These are phyloP conservation scores for Macrostomum cliftonense DNA, from an alignment of 2,888 invertebrate species.

Conservation along the genomic window DNA sequence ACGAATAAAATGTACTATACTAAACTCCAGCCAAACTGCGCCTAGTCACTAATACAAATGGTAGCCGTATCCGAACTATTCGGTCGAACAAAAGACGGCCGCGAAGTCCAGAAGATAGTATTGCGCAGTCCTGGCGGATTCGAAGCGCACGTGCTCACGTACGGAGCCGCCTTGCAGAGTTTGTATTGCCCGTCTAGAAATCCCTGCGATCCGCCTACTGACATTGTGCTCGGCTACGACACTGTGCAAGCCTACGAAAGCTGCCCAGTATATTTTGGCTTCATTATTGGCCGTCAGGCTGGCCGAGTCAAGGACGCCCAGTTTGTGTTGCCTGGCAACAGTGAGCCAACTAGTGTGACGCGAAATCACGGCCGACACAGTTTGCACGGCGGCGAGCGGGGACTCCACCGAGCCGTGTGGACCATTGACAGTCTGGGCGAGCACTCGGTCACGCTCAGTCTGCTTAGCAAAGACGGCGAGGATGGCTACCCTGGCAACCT, in stretches of 20 bases:
- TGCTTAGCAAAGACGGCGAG: slow-evolving; percentile 44
- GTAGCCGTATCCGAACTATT: slow-evolving; percentile 1
- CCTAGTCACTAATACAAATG: too few relatives aligned
- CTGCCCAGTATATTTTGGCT: slow-evolving; percentile 57
- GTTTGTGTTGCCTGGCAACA: slow-evolving; percentile 44
- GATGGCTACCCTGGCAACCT: slow-evolving; percentile 76
- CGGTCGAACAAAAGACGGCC: not conserved
- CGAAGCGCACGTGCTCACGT: slow-evolving; percentile 5
- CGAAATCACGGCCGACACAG: slow-evolving; percentile 52
- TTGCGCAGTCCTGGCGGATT: not conserved
- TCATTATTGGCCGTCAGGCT: slow-evolving; percentile 59
- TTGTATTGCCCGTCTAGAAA: slow-evolving; percentile 4
- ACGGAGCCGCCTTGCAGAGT: slow-evolving; percentile 9
- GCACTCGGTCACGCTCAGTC: slow-evolving; percentile 18
- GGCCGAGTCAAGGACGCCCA: slow-evolving; percentile 54
- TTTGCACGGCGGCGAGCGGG: slow-evolving; percentile 63
- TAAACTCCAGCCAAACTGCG: too few relatives aligned
- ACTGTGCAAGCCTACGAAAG: slow-evolving; percentile 23
- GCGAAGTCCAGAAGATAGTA: not conserved
- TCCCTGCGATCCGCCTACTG: not conserved
- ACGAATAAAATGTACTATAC: too few relatives aligned
- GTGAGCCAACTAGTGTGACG: slow-evolving; percentile 43
- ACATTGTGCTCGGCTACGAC: slow-evolving; percentile 8
- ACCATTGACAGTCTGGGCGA: slow-evolving; percentile 10
- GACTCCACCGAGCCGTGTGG: slow-evolving; percentile 49